Conservation (phyloP, 2,888 invertebrate genomes). For the Nemoura dubitans region DNA sequence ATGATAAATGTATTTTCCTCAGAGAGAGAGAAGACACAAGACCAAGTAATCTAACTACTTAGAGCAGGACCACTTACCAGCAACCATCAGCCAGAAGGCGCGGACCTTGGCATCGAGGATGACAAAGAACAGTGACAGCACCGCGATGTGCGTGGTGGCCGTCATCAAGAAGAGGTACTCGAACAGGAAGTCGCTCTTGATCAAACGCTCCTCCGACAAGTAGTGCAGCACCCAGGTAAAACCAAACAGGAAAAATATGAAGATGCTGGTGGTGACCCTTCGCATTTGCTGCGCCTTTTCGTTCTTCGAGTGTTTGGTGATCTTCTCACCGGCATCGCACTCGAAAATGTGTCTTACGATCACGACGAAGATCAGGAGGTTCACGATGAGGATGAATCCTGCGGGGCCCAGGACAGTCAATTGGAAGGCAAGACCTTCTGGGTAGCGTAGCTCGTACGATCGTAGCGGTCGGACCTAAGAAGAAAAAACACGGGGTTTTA, state of each 20-base stretch:
- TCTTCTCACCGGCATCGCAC: neutral
- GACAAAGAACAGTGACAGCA: conserved; percentile 1
- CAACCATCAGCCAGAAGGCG: too few relatives aligned
- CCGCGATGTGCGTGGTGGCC: conserved; percentile 1
- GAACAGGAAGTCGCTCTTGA: conserved; percentile 10
- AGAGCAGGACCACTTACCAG: too few relatives aligned
- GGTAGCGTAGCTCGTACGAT: conserved; percentile 20
- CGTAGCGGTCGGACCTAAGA: neutral
- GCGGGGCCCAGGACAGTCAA: conserved; percentile 18
- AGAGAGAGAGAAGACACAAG: too few relatives aligned
- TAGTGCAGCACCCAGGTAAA: conserved; percentile 8
- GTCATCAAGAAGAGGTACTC: conserved; percentile 20
- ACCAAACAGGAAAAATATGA: conserved; percentile 5
- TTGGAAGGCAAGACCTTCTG: neutral
- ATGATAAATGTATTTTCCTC: too few relatives aligned
- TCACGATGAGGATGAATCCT: neutral
- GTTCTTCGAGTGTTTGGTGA: neutral
- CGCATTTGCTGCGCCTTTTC: neutral
- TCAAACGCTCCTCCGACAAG: neutral
- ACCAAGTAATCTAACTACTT: too few relatives aligned
- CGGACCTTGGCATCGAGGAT: too few relatives aligned
- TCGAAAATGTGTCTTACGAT: conserved; percentile 32
- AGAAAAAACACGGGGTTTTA: too few relatives aligned
- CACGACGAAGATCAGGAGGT: conserved; percentile 3
- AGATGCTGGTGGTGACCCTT: neutral